Conservation (phyloP, 2,113 vertebrate species). For the Paracanthobrama guichenoti region DNA sequence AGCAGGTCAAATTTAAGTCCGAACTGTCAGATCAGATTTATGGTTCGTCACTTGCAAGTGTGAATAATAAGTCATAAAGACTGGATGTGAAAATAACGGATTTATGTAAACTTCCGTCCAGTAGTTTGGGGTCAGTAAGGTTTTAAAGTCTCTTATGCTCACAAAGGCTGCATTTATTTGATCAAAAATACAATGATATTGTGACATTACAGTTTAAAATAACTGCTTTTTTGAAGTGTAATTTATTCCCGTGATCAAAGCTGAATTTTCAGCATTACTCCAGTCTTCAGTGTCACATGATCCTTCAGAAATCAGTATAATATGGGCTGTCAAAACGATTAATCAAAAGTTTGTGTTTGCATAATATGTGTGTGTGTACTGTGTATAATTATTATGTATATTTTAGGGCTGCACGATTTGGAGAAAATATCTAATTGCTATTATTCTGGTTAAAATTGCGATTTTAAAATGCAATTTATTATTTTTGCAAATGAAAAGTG, state of each 20-base stretch:
- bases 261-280: not conserved
- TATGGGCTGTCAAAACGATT: not conserved
- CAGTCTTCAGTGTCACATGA: not conserved
- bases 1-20: not conserved
- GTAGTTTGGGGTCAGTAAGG: not conserved
- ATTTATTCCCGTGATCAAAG: not conserved
- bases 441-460: too few species aligned
- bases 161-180: not conserved
- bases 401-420: too few species aligned
- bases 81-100: not conserved
- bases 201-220: not conserved
- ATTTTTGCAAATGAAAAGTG: too few species aligned
- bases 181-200: not conserved
- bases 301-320: not conserved
- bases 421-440: too few species aligned
- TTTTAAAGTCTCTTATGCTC: not conserved
- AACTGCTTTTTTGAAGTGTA: not conserved
- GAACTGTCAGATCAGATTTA: slow-evolving; percentile 12
- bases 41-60: not conserved
- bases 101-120: not conserved
- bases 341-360: too few species aligned
- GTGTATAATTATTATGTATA: too few species aligned
- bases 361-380: too few species aligned
- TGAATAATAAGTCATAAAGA: not conserved
- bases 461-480: too few species aligned